phyloP scores from a whole-genome alignment of 2,113 vertebrate species.

The Eulemur macaco region DNA sequence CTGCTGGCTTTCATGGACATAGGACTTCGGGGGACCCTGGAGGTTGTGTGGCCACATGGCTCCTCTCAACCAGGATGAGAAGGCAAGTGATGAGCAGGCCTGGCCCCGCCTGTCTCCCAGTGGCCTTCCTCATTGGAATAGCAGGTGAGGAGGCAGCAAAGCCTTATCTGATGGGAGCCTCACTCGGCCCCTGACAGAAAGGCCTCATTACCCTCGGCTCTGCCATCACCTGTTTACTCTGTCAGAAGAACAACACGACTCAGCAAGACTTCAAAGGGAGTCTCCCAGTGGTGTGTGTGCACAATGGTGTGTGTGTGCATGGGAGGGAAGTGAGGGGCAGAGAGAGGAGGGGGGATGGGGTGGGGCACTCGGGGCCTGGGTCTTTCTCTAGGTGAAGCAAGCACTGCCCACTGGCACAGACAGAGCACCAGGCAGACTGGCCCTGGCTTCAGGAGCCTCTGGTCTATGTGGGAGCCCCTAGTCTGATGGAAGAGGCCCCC shows the following conservation, averaged over 20 bases:
- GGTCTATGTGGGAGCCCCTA: background rate
- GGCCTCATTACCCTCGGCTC: slow-evolving; percentile 43
- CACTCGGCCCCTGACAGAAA: slow-evolving; percentile 7
- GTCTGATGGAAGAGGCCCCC: background rate
- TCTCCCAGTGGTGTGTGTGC: background rate
- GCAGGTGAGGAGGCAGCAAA: background rate
- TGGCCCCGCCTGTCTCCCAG: background rate
- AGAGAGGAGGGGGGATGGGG: background rate
- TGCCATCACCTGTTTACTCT: background rate
- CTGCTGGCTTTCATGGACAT: background rate
- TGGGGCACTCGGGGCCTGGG: background rate
- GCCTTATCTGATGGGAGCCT: slow-evolving; percentile 50
- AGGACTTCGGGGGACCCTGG: background rate
- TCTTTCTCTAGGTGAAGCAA: background rate
- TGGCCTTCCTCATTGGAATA: background rate
- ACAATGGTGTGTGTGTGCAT: background rate
- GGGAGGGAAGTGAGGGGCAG: background rate
- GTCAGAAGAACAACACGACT: slow-evolving; percentile 35
- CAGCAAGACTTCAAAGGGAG: slow-evolving; percentile 55
- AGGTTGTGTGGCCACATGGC: background rate
- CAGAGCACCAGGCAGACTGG: background rate
- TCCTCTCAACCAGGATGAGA: background rate
- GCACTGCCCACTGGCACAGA: background rate
- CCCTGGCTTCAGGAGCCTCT: background rate
- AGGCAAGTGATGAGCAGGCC: background rate